Percentiles rank a stretch among this genome's conserved stretches.
These are phyloP conservation scores for Cremastinae sp. DNA, from an alignment of 2,888 invertebrate species.

Conservation along the genomic window DNA sequence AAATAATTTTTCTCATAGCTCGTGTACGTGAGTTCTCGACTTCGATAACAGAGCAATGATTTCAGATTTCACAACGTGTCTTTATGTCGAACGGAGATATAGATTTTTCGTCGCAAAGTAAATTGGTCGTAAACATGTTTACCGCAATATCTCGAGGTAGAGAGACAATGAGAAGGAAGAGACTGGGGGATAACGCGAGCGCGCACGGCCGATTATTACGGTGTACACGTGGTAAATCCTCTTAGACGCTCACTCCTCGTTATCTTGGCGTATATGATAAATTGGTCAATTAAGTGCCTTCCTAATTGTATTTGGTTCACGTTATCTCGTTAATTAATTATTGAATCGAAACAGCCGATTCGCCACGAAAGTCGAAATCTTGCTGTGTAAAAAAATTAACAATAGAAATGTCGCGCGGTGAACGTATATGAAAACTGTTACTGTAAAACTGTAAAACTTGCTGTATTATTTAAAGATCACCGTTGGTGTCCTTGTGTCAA, in stretches of 20 bases:
- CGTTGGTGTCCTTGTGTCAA: too few species aligned
- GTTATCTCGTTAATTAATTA: conserved; percentile 35
- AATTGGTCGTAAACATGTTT: conserved; percentile 44
- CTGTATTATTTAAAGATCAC: too few species aligned
- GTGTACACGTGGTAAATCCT: background rate
- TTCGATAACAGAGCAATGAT: conserved; percentile 8
- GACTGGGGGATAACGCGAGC: conserved; percentile 8
- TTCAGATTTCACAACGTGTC: conserved; percentile 18
- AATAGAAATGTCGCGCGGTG: background rate
- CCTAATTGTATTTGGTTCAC: conserved; percentile 29
- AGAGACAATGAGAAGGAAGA: conserved; percentile 14
- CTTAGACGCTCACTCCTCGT: conserved; percentile 16
- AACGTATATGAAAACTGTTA: background rate
- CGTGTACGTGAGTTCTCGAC: background rate
- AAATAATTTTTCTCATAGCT: background rate
- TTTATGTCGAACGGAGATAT: conserved; percentile 1
- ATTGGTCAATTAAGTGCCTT: conserved; percentile 47
- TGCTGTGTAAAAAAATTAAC: background rate
- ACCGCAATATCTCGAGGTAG: conserved; percentile 17
- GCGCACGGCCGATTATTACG: background rate
- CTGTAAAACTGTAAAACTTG: too few species aligned
- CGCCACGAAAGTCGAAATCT: background rate
- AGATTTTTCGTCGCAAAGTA: background rate
- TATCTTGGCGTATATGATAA: conserved; percentile 38
- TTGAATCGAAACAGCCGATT: conserved; percentile 14